phyloP scores from a whole-genome alignment of 2,797 vertebrate species.

The Neosalanx taihuensis region DNA sequence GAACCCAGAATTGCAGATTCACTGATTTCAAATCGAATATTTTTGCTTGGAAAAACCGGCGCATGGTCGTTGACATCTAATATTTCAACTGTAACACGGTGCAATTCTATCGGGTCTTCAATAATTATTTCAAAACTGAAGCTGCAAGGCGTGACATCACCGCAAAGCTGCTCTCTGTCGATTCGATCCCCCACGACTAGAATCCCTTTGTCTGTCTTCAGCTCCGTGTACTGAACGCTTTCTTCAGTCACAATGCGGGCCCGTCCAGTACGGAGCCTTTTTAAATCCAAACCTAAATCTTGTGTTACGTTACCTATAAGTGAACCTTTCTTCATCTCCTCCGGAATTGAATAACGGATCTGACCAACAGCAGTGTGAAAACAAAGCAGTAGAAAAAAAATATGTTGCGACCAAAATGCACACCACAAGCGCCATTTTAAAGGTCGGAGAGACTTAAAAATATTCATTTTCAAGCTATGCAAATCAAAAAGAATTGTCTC shows the following conservation, averaged over 20 bases:
- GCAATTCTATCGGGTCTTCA: conserved; percentile 47
- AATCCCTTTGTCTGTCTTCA: conserved; percentile 49
- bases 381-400: conserved; percentile 2
- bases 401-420: conserved; percentile 11
- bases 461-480: background rate
- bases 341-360: conserved; percentile 47
- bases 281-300: conserved; percentile 46
- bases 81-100: conserved; percentile 59
- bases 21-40: conserved; percentile 59
- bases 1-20: conserved; percentile 58
- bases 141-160: conserved; percentile 38
- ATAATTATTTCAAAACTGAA: conserved; percentile 49
- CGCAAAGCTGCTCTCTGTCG: conserved; percentile 49
- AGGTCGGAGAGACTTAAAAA: background rate
- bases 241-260: conserved; percentile 41
- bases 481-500: background rate
- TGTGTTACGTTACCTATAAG: conserved; percentile 47
- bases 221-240: conserved; percentile 35
- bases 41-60: conserved; percentile 49
- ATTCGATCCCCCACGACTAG: conserved; percentile 53
- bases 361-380: conserved; percentile 32
- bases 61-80: conserved; percentile 65
- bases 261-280: conserved; percentile 34
- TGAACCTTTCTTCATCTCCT: conserved; percentile 47
- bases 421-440: background rate